Conservation (phyloP, 2,888 invertebrate genomes). For the Abrostola tripartita region DNA sequence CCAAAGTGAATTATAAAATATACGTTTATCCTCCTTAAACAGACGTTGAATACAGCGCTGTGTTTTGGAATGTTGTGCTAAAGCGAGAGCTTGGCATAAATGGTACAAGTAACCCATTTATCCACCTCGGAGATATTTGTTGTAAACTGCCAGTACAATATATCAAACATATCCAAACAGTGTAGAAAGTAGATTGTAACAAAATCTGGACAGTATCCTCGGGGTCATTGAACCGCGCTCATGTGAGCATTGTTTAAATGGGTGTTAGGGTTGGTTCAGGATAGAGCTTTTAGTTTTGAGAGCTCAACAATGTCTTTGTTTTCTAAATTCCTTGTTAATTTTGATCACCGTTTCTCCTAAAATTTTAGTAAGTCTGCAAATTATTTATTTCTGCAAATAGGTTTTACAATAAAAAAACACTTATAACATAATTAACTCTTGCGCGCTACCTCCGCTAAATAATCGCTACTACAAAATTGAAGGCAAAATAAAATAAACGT, state of each 20-base stretch:
- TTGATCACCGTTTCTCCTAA: too few relatives aligned
- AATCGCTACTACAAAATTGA: too few relatives aligned
- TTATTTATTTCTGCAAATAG: too few relatives aligned
- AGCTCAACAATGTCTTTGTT: neutral
- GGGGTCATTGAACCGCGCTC: slow-evolving; percentile 66
- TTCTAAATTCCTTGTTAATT: too few relatives aligned
- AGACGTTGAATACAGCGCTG: slow-evolving; percentile 13
- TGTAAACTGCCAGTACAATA: slow-evolving; percentile 25
- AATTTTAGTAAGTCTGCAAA: too few relatives aligned
- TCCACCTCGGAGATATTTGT: slow-evolving; percentile 6
- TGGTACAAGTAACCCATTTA: slow-evolving; percentile 18
- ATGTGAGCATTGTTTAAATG: slow-evolving; percentile 64
- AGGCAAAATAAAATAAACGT: too few relatives aligned
- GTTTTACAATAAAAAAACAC: too few relatives aligned
- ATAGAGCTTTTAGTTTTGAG: neutral
- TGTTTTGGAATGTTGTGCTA: neutral
- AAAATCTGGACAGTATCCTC: slow-evolving; percentile 56
- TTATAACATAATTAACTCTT: too few relatives aligned
- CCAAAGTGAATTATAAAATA: too few relatives aligned
- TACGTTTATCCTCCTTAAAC: slow-evolving; percentile 13
- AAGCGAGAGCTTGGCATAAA: slow-evolving; percentile 8
- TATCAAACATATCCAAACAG: slow-evolving; percentile 45
- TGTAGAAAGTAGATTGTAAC: slow-evolving; percentile 53
- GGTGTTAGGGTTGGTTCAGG: slow-evolving; percentile 15
- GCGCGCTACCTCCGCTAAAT: too few relatives aligned